These are phyloP conservation scores for Chondrilla cf. caribensis DNA, from an alignment of 37 sponge, comb jelly and placozoan species.

Conservation along the genomic window DNA sequence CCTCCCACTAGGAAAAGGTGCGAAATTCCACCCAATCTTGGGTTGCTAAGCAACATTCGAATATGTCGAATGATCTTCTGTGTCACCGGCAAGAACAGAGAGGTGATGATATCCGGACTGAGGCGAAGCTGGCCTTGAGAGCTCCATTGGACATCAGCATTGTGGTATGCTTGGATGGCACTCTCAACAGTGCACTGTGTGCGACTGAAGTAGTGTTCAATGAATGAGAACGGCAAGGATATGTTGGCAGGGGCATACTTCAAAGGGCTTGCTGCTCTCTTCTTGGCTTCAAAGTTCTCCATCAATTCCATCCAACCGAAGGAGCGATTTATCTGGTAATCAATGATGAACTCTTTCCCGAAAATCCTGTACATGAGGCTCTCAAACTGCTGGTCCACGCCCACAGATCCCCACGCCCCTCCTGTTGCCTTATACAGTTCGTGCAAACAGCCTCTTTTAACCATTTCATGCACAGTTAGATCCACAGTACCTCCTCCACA, in stretches of 20 bases:
- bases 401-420: constrained; percentile 77
- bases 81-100: constrained; percentile 70
- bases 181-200: constrained; percentile 41
- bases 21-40: constrained; percentile 40
- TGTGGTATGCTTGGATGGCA: constrained; percentile 44
- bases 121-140: constrained; percentile 74
- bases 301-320: constrained; percentile 70
- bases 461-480: constrained; percentile 68
- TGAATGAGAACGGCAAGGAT: constrained; percentile 76
- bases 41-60: constrained; percentile 41
- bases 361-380: constrained; percentile 53
- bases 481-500: constrained; percentile 82
- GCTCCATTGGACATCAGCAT: constrained; percentile 62
- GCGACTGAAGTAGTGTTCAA: constrained; percentile 46
- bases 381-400: constrained; percentile 75
- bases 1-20: constrained; percentile 82
- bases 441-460: constrained; percentile 29
- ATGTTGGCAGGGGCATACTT: constrained; percentile 56
- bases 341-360: constrained; percentile 48
- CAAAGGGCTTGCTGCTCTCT: constrained; percentile 48
- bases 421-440: constrained; percentile 73
- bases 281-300: constrained; percentile 67
- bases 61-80: constrained; percentile 64
- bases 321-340: constrained; percentile 33
- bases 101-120: constrained; percentile 42